Base-by-base conservation (phyloP, 2,113 vertebrate species). In the Anguilla rostrata region DNA sequence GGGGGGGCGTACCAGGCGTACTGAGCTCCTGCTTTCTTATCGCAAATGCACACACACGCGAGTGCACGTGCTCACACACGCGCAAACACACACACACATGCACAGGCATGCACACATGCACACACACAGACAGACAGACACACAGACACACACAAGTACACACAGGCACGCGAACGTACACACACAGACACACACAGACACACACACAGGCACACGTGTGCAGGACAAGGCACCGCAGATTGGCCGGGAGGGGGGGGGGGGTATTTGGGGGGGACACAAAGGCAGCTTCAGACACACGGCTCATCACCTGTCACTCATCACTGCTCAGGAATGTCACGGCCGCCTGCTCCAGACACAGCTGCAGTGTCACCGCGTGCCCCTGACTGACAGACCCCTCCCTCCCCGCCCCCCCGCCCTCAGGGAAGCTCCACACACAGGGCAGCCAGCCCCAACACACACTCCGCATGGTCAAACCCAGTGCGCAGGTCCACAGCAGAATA, bases 121-220 rank as follows among this genome's bases (percentile, higher is more conserved):
- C 60, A 63, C 60, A 63, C 11, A 53, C 49, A 53, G 1, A 53
- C 49, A 53, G 1, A 11, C 49, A 12, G 7, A 14, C 2, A 11
- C 49, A 53, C 49, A 66, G 4, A 66, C 60, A 20, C 60, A 66
- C 60, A 66, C 60, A 66, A 18, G 8, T 7, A 26, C 49, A 14
- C 49, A 53, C 49, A 53, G 7, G 49, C 49, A 12, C 49, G 2
- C 49, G 12, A 11, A 53, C 49, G 12, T 11, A 14, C 49, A 12
- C 49, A 46, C 43, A 46, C 43, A 46, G 0, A 46, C 43, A 46
- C 43, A 40, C 39, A 82, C 81, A 43, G 39, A 82, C 49, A 57
- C 82, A 57, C 49, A 83, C 22, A 83, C 82, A 49, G 18, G 49
- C 81, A 53, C 82, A 83, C 82, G 53, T 22, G 29, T 46, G 16